These are phyloP conservation scores for Tor tambroides DNA, from an alignment of 2,113 vertebrate genomes.

Conservation along the genomic window DNA sequence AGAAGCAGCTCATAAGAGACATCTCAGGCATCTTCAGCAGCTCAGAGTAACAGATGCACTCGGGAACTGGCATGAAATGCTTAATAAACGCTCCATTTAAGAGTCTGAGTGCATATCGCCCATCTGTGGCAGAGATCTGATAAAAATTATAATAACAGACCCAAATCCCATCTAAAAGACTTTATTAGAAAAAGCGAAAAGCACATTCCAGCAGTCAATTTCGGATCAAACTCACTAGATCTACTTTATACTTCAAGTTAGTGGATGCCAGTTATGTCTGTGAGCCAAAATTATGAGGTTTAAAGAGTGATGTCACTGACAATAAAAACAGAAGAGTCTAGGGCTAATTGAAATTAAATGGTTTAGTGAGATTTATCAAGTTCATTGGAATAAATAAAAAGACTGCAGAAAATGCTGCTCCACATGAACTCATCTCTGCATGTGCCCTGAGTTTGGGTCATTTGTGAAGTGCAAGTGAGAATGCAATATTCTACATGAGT, in stretches of 20 bases:
- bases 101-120: background rate
- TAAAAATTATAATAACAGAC: slow-evolving; percentile 4
- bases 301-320: background rate
- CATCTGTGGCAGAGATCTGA: slow-evolving; percentile 9
- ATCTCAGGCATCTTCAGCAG: slow-evolving; percentile 50
- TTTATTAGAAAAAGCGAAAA: slow-evolving; percentile 40
- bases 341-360: background rate
- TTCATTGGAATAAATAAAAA: background rate
- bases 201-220: slow-evolving; percentile 24
- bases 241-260: background rate
- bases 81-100: slow-evolving; percentile 11
- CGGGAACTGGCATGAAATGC: slow-evolving; percentile 9
- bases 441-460: background rate
- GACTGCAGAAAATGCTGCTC: background rate
- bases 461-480: background rate
- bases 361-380: background rate
- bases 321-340: background rate
- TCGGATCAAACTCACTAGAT: background rate
- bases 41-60: slow-evolving; percentile 43
- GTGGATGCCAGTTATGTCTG: background rate
- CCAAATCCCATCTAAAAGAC: slow-evolving; percentile 15
- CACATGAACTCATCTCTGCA: background rate
- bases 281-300: background rate
- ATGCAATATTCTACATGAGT: background rate
- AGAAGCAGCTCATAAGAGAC: slow-evolving; percentile 2